Conservation (phyloP, 2,113 vertebrate genomes). For the Agapornis roseicollis region DNA sequence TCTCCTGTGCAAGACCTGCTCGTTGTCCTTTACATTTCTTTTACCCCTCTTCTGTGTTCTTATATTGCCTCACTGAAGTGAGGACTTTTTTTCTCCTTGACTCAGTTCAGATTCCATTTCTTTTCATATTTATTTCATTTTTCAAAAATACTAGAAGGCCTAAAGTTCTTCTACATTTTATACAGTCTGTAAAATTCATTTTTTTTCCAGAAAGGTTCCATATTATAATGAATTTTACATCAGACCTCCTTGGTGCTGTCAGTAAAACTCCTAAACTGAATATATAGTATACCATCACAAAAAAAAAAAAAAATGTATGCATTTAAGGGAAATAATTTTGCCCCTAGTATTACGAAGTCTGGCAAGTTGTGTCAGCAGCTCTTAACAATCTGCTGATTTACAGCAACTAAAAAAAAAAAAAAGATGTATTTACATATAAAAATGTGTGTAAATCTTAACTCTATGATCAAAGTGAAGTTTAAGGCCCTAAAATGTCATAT, state of each 20-base stretch:
- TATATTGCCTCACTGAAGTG: not conserved
- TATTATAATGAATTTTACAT: not conserved
- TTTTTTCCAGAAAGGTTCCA: not conserved
- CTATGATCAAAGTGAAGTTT: not conserved
- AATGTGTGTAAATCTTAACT: not conserved
- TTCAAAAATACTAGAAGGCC: not conserved
- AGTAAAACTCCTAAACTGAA: not conserved
- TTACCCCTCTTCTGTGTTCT: not conserved
- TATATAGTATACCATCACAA: not conserved
- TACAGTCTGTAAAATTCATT: not conserved
- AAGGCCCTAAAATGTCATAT: not conserved
- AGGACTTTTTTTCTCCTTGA: not conserved
- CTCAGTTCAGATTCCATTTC: not conserved
- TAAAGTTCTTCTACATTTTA: not conserved
- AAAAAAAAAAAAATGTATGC: not conserved
- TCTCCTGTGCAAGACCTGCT: not conserved
- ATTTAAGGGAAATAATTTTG: not conserved
- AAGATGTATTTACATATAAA: not conserved
- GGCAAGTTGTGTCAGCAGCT: not conserved
- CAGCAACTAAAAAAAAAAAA: not conserved
- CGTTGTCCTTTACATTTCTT: not conserved
- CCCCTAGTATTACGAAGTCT: not conserved
- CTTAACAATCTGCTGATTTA: not conserved
- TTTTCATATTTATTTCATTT: not conserved
- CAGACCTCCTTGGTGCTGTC: not conserved